Conservation (phyloP, 2,888 invertebrate species). For the Acholoe squamosa region DNA sequence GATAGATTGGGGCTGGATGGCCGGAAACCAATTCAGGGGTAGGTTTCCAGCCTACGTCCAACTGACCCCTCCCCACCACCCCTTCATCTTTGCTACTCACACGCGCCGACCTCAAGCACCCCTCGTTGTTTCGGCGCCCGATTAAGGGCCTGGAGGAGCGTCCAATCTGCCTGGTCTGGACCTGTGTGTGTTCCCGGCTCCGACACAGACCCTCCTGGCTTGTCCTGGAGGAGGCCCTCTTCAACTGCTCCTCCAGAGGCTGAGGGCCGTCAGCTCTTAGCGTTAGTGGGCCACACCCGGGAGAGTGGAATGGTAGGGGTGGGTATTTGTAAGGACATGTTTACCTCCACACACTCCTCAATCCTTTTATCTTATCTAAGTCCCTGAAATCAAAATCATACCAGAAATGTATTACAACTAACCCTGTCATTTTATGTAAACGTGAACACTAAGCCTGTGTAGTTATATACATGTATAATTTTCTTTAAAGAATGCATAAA, state of each 20-base stretch:
- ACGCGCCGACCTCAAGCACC: background rate
- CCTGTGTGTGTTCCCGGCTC: background rate
- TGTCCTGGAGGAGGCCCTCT: slow-evolving; percentile 25
- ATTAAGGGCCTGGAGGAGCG: background rate
- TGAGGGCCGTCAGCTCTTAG: slow-evolving; percentile 15
- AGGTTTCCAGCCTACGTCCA: background rate
- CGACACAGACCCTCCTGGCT: background rate
- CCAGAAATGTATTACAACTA: no score
- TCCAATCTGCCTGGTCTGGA: background rate
- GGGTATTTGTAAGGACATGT: no score
- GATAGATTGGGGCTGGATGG: no score
- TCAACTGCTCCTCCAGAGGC: background rate
- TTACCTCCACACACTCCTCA: no score
- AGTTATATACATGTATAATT: no score
- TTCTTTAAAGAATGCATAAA: no score
- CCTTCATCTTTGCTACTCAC: no score
- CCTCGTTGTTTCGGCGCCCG: slow-evolving; percentile 30
- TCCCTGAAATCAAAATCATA: no score
- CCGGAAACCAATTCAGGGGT: background rate
- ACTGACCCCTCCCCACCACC: background rate
- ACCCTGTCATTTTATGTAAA: no score
- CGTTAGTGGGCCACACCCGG: background rate
- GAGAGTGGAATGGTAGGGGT: background rate
- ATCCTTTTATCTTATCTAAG: no score
- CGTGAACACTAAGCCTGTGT: no score